Conservation (phyloP, 2,888 invertebrate species). For the Agrilus biguttatus region DNA sequence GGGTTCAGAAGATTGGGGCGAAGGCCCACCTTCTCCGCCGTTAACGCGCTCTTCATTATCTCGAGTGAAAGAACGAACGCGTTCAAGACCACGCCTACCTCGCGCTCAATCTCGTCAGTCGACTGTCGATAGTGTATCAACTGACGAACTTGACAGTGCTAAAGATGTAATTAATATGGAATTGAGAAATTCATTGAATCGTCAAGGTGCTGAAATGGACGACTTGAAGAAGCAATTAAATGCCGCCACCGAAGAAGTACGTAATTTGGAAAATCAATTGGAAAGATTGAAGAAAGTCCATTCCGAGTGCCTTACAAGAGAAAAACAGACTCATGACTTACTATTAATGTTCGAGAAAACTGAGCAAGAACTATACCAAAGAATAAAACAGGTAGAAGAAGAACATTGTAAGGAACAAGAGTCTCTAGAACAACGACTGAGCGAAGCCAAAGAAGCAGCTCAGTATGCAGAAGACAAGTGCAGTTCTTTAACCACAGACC, state of each 20-base stretch:
- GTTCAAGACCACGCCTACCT: slow-evolving; percentile 23
- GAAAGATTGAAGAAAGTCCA: slow-evolving; percentile 52
- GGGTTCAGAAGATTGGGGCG: slow-evolving; percentile 69
- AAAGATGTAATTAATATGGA: slow-evolving; percentile 19
- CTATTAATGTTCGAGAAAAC: slow-evolving; percentile 60
- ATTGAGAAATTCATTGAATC: slow-evolving; percentile 37
- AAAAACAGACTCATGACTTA: slow-evolving; percentile 65
- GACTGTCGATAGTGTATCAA: slow-evolving; percentile 48
- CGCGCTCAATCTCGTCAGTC: slow-evolving; percentile 37
- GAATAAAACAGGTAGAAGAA: slow-evolving; percentile 58
- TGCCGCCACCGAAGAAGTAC: slow-evolving; percentile 45
- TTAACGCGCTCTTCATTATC: slow-evolving; percentile 43
- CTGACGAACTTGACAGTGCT: slow-evolving; percentile 38
- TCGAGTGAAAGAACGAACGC: slow-evolving; percentile 34
- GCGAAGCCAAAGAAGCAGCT: slow-evolving; percentile 52
- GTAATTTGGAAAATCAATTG: slow-evolving; percentile 57
- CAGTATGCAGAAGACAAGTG: slow-evolving; percentile 54
- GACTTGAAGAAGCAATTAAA: slow-evolving; percentile 57
- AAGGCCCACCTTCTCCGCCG: slow-evolving; percentile 54
- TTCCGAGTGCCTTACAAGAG: slow-evolving; percentile 53
- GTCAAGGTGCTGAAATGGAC: slow-evolving; percentile 51
- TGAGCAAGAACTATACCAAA: slow-evolving; percentile 57
- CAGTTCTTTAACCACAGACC: slow-evolving; percentile 47
- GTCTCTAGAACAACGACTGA: slow-evolving; percentile 31
- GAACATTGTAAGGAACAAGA: slow-evolving; percentile 48